Conservation (phyloP, 2,113 vertebrate species). For the Periophthalmodon schlosseri region DNA sequence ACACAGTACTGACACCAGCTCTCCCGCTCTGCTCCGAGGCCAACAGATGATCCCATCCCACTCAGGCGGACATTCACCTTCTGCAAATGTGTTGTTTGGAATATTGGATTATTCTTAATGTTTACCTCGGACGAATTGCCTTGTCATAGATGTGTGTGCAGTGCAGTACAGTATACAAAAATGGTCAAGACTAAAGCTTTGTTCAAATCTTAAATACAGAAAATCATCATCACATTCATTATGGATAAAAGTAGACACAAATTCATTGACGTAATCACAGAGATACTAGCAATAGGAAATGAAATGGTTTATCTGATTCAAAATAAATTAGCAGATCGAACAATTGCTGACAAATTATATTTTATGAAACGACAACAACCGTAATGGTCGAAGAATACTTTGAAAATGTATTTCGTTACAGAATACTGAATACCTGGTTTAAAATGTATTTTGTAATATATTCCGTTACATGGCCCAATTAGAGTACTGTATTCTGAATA, state of each 20-base stretch:
- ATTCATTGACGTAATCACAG: slow-evolving; percentile 23
- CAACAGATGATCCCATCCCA: slow-evolving; percentile 94
- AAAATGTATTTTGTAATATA: too few relatives aligned
- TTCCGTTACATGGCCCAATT: too few relatives aligned
- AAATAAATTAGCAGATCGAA: slow-evolving; percentile 34
- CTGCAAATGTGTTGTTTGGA: slow-evolving; percentile 57
- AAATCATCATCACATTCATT: slow-evolving; percentile 11
- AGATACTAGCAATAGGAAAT: slow-evolving; percentile 55
- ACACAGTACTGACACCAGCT: slow-evolving; percentile 81
- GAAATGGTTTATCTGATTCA: slow-evolving; percentile 42
- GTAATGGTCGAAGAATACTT: neutral
- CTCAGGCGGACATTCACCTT: slow-evolving; percentile 79
- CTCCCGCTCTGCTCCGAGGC: slow-evolving; percentile 77
- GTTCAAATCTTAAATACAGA: neutral
- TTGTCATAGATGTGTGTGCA: neutral
- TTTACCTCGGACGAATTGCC: neutral
- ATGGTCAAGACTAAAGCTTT: neutral
- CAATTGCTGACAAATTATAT: slow-evolving; percentile 11
- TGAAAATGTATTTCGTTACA: too few relatives aligned
- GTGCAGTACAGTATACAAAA: neutral
- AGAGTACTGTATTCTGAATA: too few relatives aligned
- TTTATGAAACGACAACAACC: slow-evolving; percentile 1
- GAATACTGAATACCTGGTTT: too few relatives aligned
- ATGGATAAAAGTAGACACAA: slow-evolving; percentile 30
- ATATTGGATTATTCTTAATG: neutral